Conservation (phyloP, 2,888 invertebrate species). For the Anarsia innoxiella region DNA sequence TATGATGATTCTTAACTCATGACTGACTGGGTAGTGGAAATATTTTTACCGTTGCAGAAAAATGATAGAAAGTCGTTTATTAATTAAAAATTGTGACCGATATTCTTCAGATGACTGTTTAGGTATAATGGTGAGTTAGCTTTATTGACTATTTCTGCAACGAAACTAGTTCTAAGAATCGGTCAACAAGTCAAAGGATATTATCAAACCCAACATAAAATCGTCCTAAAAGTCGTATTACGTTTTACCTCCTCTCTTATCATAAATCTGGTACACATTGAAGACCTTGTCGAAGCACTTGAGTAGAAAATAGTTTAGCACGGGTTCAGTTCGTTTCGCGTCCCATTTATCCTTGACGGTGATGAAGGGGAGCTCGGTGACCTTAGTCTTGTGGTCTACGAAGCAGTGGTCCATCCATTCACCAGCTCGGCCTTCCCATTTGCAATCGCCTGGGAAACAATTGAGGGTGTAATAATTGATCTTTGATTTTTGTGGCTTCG, state of each 20-base stretch:
- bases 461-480: background rate
- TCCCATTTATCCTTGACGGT: conserved; percentile 66
- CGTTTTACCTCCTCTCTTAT: conserved; percentile 68
- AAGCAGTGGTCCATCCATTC: conserved; percentile 79
- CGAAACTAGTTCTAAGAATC: too few species aligned
- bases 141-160: too few species aligned
- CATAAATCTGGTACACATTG: conserved; percentile 71
- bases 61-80: background rate
- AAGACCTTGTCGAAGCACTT: conserved; percentile 64
- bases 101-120: too few species aligned
- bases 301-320: conserved; percentile 63
- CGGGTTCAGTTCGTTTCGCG: conserved; percentile 60
- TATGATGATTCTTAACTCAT: background rate
- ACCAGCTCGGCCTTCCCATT: conserved; percentile 75
- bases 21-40: too few species aligned
- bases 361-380: conserved; percentile 68
- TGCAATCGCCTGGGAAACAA: conserved; percentile 62
- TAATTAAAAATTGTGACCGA: too few species aligned
- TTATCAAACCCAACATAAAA: too few species aligned
- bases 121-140: too few species aligned
- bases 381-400: conserved; percentile 62
- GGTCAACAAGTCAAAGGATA: too few species aligned
- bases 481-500: too few species aligned
- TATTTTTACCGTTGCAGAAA: too few species aligned
- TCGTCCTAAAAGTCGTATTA: too few species aligned